Percentiles rank a stretch among this genome's conserved stretches.
Conservation (phyloP, 2,797 vertebrate species). For the Rhyacichthys aspro region DNA sequence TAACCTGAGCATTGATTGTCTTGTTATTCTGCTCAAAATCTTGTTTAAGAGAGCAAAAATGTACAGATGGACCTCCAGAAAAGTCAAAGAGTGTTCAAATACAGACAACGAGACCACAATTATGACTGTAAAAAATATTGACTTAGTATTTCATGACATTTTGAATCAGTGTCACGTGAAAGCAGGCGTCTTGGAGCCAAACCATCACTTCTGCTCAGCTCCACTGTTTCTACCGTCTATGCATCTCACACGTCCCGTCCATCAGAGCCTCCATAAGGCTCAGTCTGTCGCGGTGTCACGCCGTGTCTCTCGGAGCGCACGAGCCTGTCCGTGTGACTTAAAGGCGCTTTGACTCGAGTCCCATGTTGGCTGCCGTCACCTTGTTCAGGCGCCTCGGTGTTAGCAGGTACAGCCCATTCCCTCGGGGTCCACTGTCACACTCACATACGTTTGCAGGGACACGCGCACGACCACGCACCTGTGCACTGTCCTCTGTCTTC, state of each 20-base stretch:
- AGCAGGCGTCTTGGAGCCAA: constrained; percentile 3
- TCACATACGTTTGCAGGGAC: constrained; percentile 25
- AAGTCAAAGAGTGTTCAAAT: constrained; percentile 1
- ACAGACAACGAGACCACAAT: constrained; percentile 7
- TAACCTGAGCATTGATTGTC: constrained; percentile 9
- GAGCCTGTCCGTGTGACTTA: constrained; percentile 24
- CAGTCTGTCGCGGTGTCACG: constrained; percentile 22
- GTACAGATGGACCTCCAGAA: constrained; percentile 7
- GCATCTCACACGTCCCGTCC: neutral
- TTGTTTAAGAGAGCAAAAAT: constrained; percentile 2
- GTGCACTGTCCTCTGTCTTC: constrained; percentile 23
- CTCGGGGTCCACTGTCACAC: constrained; percentile 29
- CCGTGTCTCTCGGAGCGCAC: neutral
- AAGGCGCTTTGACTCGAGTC: constrained; percentile 20
- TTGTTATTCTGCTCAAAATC: constrained; percentile 4
- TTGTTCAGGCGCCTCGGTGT: constrained; percentile 57
- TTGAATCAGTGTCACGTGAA: neutral
- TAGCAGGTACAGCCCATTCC: constrained; percentile 63
- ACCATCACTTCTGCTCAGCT: neutral
- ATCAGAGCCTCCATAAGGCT: constrained; percentile 20
- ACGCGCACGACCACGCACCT: constrained; percentile 46
- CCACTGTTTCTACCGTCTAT: neutral
- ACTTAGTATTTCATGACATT: constrained; percentile 10
- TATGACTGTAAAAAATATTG: constrained; percentile 10
- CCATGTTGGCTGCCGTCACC: constrained; percentile 59